phyloP scores from a whole-genome alignment of 2,797 vertebrate genomes.

The Cygnus olor region DNA sequence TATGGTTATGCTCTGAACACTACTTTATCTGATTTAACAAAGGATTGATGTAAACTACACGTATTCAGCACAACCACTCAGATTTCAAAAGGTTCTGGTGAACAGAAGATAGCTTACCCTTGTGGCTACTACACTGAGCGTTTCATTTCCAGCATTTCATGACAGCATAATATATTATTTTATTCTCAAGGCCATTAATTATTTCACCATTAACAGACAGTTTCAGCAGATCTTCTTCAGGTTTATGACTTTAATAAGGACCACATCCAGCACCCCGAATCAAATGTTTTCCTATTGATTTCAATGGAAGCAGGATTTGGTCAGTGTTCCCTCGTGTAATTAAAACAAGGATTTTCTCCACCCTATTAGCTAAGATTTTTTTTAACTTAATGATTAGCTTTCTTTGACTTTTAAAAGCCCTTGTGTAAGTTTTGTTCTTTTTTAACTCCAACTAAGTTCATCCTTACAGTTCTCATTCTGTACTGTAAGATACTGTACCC shows the following conservation, averaged over 20 bases:
- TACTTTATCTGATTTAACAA: neutral
- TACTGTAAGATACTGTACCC: neutral
- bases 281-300: neutral
- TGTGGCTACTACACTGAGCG: neutral
- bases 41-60: neutral
- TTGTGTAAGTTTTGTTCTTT: neutral
- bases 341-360: neutral
- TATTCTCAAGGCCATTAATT: neutral
- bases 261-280: neutral
- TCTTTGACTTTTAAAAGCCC: neutral
- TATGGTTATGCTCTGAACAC: neutral
- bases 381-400: neutral
- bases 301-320: neutral
- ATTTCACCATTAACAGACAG: neutral
- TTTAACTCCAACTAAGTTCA: neutral
- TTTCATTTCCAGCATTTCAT: neutral
- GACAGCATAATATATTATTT: neutral
- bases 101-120: neutral
- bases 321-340: neutral
- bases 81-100: neutral
- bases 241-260: neutral
- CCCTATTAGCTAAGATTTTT: neutral
- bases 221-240: neutral
- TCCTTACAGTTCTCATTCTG: neutral
- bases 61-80: neutral